Percentiles rank a stretch among this genome's conserved stretches.
Evolutionary conservation across 2,797 vertebrate species (phyloP).

Genomic region (Nannoperca obscura): DNA sequence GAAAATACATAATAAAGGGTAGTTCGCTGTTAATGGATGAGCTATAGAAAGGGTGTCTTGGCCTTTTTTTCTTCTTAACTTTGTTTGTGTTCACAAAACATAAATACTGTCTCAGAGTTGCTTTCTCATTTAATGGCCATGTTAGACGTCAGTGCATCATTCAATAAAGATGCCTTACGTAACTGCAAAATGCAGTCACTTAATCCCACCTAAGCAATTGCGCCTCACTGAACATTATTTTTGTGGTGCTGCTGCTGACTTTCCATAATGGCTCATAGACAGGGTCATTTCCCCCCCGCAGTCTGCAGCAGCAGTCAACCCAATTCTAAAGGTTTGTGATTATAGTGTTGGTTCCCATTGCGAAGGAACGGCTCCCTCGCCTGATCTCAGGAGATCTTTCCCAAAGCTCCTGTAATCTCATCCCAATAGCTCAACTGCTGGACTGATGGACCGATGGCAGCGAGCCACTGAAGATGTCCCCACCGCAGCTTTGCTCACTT

Average conservation of each 20-base stretch:
- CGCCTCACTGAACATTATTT: constrained; percentile 5
- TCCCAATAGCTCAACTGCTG: constrained; percentile 55
- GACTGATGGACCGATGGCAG: constrained; percentile 71
- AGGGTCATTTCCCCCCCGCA: constrained; percentile 33
- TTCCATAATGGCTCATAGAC: constrained; percentile 11
- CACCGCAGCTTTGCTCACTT: constrained; percentile 54
- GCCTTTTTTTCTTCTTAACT: neutral
- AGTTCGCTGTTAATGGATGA: neutral
- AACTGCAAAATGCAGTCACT: neutral
- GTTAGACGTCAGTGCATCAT: neutral
- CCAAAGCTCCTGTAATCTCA: constrained; percentile 72
- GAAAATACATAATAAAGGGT: neutral
- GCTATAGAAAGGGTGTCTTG: neutral
- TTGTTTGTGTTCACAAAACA: neutral
- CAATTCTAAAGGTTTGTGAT: constrained; percentile 50
- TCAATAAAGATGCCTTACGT: neutral
- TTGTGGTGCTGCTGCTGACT: constrained; percentile 23
- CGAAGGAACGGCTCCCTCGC: constrained; percentile 51
- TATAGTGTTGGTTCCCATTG: constrained; percentile 55
- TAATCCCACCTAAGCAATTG: constrained; percentile 6
- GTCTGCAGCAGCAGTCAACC: constrained; percentile 23
- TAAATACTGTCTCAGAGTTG: neutral
- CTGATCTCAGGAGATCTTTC: constrained; percentile 70
- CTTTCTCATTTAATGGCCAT: constrained; percentile 6
- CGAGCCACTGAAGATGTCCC: constrained; percentile 69